phyloP scores from a whole-genome alignment of 92 coral and sea anemone species.

The Montipora capitata region DNA sequence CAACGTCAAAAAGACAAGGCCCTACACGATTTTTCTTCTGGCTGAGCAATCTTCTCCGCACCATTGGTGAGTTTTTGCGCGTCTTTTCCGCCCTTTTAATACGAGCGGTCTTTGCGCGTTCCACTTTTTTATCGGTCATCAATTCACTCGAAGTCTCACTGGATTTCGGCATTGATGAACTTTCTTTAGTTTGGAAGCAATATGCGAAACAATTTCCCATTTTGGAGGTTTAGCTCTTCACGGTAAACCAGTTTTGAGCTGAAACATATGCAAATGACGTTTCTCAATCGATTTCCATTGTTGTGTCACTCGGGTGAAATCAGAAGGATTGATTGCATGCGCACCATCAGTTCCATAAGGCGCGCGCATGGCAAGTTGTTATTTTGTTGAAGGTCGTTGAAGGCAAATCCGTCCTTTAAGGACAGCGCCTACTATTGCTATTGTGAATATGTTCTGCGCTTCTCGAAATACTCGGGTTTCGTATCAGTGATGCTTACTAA shows the following conservation, averaged over 20 bases:
- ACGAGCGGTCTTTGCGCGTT: background rate
- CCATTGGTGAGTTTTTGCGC: background rate
- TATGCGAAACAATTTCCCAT: slow-evolving; percentile 38
- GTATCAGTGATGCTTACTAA: too few species aligned
- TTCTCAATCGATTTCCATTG: background rate
- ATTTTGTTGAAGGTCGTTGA: too few species aligned
- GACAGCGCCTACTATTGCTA: too few species aligned
- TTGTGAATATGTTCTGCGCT: too few species aligned
- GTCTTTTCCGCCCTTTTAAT: background rate
- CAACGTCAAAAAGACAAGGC: background rate
- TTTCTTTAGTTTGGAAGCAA: background rate
- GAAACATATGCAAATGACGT: background rate
- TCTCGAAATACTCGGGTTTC: too few species aligned
- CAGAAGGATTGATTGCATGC: slow-evolving; percentile 9
- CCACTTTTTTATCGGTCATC: background rate
- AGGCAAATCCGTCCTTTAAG: too few species aligned
- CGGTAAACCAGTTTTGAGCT: background rate
- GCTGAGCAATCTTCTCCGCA: background rate
- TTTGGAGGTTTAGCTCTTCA: background rate
- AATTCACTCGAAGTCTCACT: background rate
- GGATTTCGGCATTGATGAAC: background rate
- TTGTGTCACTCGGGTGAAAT: slow-evolving; percentile 10
- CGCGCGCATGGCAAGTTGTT: background rate
- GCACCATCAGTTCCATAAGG: background rate
- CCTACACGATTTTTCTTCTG: slow-evolving; percentile 3